Evolutionary conservation across 92 coral and sea anemone genomes (phyloP), one percentile per base, ranked within the genome.

Genomic region (Actinostola sp.): DNA sequence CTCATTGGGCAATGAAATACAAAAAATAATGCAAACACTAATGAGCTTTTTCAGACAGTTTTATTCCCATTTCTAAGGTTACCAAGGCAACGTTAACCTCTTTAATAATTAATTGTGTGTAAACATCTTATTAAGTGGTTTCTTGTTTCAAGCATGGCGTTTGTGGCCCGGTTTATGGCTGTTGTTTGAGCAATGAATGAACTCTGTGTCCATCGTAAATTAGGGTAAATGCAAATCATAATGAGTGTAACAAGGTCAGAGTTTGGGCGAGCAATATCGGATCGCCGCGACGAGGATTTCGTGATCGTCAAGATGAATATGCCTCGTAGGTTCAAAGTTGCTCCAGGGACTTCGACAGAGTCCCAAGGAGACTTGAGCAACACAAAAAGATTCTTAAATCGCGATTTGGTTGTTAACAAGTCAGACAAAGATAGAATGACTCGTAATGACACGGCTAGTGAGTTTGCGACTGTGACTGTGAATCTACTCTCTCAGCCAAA

Each of bases 391-490:
- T 28, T 65, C 63, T 73, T 73, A 49, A 19, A 48, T 60, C 80
- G 71, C 17, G 50, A 63, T 73, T 48, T 61, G 34, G 70, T 80
- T 65, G 71, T 88, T 42, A 85, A 23, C 64, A 73, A 34, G 65
- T 67, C 63, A 53, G 81, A 75, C 70, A 73, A 81, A 53, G 75
- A 53, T 38, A 72, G 71, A 61, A 52, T 55, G 56, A 69, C 43
- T 28, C 45, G 5, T 49, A 62, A 32, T 21, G 53, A 59, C 41
- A 59, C 64, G 70, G 74, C 31, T 49, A 60, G 45, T 56, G 82
- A 79, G 65, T 82, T 76, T 43, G 93, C 97, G 13, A 77, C 97
- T 1, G 88, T 91, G 65, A 84, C 89, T 3, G 93, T 91, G 41
- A 88, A 91, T 55, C 23, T 91, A 46, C 77, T 88, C 68, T 83